phyloP scores from a whole-genome alignment of 2,113 vertebrate species.

The Propithecus coquereli region DNA sequence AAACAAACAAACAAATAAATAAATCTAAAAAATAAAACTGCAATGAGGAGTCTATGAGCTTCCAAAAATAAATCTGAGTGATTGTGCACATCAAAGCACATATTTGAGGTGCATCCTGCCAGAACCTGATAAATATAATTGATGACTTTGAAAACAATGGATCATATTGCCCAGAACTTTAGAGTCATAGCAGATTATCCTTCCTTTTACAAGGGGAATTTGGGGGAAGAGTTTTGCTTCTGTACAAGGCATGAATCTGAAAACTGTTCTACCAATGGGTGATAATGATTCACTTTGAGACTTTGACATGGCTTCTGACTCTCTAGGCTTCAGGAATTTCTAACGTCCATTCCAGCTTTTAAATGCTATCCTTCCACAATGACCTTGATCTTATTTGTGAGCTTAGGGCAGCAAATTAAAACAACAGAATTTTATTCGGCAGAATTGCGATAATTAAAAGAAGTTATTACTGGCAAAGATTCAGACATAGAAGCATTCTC shows the following conservation, averaged over 20 bases:
- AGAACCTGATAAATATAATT: background rate
- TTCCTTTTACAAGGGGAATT: background rate
- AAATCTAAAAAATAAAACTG: background rate
- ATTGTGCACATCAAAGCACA: background rate
- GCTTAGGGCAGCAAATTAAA: background rate
- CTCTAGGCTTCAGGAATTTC: background rate
- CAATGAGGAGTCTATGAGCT: background rate
- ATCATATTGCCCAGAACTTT: background rate
- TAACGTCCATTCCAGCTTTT: background rate
- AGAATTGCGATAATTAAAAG: background rate
- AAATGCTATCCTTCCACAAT: background rate
- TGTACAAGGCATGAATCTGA: background rate
- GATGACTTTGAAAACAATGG: background rate
- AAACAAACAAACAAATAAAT: background rate
- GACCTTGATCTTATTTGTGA: background rate
- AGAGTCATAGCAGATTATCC: background rate
- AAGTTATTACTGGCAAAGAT: background rate
- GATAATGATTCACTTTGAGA: background rate
- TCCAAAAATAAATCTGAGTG: background rate
- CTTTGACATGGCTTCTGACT: background rate
- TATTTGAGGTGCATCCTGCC: background rate
- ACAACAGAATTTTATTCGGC: background rate
- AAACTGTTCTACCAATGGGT: background rate
- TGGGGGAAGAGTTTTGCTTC: background rate
- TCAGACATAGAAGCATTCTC: background rate